Conservation (phyloP, 2,888 invertebrate species). For the Odontothrips loti region DNA sequence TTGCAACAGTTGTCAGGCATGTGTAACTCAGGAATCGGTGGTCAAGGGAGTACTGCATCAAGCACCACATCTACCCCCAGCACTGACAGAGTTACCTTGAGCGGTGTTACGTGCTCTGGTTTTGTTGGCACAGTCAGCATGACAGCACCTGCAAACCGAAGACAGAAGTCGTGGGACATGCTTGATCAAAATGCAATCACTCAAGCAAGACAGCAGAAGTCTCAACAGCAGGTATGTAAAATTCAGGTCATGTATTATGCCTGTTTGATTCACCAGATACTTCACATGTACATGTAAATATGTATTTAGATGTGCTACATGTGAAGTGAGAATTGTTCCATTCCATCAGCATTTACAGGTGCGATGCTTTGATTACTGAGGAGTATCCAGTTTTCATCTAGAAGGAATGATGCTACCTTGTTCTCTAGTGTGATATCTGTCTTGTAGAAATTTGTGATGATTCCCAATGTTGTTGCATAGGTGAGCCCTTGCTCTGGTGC, state of each 20-base stretch:
- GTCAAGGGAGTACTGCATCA: not conserved
- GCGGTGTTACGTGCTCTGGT: not conserved
- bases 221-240: constrained; percentile 47
- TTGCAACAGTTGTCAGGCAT: not conserved
- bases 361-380: no score
- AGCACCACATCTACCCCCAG: not conserved
- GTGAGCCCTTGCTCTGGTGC: constrained; percentile 15
- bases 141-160: constrained; percentile 50
- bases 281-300: not conserved
- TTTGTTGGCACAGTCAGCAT: not conserved
- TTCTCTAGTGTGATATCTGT: not conserved
- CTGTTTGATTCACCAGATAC: not conserved
- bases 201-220: constrained; percentile 62
- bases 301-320: not conserved
- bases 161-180: constrained; percentile 95
- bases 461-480: constrained; percentile 37
- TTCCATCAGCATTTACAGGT: no score
- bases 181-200: constrained; percentile 79
- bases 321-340: not conserved
- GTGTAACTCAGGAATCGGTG: not conserved
- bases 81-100: not conserved
- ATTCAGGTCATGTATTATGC: constrained; percentile 32
- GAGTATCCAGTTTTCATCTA: no score
- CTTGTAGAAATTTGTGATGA: not conserved
- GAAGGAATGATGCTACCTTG: not conserved